These are phyloP conservation scores for Palythoa heliodiscus DNA, from an alignment of 92 coral and sea anemone genomes.

Conservation along the genomic window DNA sequence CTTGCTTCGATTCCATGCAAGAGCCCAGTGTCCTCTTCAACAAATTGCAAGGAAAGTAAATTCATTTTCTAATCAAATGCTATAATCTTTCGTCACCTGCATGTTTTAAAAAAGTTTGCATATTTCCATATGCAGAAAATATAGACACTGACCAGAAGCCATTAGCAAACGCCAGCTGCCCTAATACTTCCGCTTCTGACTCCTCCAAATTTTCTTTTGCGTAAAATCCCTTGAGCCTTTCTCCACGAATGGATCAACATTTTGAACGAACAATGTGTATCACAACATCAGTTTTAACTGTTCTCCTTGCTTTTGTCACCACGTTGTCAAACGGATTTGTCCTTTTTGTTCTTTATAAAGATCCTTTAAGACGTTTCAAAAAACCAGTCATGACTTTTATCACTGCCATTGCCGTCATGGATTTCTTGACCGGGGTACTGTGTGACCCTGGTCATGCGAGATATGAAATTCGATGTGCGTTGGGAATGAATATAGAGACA, in stretches of 20 bases:
- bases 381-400: constrained; percentile 8
- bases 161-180: too few species aligned
- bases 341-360: constrained; percentile 9
- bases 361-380: not conserved
- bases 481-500: not conserved
- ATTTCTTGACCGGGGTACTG: not conserved
- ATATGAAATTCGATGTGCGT: constrained; percentile 2
- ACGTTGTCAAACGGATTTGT: not conserved
- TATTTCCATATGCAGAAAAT: too few species aligned
- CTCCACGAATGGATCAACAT: not conserved
- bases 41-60: too few species aligned
- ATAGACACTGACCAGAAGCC: too few species aligned
- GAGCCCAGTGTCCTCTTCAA: too few species aligned
- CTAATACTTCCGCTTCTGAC: too few species aligned
- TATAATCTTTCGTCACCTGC: too few species aligned
- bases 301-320: not conserved
- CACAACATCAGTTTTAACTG: constrained; percentile 1
- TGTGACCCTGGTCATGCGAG: constrained; percentile 13
- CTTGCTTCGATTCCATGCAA: too few species aligned
- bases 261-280: not conserved
- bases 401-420: constrained; percentile 21
- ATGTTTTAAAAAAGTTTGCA: too few species aligned
- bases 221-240: not conserved
- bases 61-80: too few species aligned
- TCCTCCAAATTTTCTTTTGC: too few species aligned